Conservation (phyloP, 2,888 invertebrate species). For the Amblyteles armatorius region DNA sequence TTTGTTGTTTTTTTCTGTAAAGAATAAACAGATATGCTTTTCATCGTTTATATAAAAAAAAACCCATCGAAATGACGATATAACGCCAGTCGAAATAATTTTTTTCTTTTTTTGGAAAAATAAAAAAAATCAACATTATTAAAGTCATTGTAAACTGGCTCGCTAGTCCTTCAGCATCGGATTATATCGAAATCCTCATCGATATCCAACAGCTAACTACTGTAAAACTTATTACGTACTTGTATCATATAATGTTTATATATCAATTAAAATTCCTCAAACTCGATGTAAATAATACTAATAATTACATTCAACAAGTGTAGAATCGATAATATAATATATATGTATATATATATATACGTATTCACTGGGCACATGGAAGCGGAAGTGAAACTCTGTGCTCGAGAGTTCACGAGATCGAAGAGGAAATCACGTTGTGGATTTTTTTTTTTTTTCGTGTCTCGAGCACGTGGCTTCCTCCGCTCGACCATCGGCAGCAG, state of each 20-base stretch:
- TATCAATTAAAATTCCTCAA: conserved; percentile 63
- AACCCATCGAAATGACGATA: conserved; percentile 30
- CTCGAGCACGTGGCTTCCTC: conserved; percentile 19
- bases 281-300: conserved; percentile 67
- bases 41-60: conserved; percentile 22
- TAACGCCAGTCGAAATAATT: conserved; percentile 21
- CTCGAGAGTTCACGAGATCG: conserved; percentile 19
- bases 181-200: conserved; percentile 56
- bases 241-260: conserved; percentile 63
- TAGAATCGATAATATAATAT: conserved; percentile 65
- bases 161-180: conserved; percentile 58
- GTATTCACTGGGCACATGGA: conserved; percentile 38
- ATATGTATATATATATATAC: conserved; percentile 43
- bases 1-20: conserved; percentile 29
- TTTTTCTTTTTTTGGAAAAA: background rate
- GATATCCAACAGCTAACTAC: conserved; percentile 65
- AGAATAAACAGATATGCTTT: conserved; percentile 13
- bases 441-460: background rate
- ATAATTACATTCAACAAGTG: conserved; percentile 68
- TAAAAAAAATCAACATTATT: conserved; percentile 19
- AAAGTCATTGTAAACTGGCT: conserved; percentile 51
- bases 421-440: conserved; percentile 7
- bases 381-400: conserved; percentile 13
- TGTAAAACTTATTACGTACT: conserved; percentile 65
- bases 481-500: conserved; percentile 36